phyloP scores from a whole-genome alignment of 1,140 invertebrate species.

The Monomorium pharaonis region DNA sequence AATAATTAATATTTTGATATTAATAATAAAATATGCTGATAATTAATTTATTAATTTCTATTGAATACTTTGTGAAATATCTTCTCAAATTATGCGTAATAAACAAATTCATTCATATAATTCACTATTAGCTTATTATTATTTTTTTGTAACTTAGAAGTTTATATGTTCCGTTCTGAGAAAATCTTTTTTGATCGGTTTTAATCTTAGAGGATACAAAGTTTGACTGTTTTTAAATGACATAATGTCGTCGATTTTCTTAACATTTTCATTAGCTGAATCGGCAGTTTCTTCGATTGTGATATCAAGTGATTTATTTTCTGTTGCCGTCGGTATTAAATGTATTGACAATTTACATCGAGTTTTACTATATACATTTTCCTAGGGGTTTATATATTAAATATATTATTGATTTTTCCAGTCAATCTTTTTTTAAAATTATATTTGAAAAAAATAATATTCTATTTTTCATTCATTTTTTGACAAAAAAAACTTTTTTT shows the following conservation, averaged over 20 bases:
- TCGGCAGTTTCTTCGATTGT: not conserved
- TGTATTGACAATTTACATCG: slow-evolving; percentile 90
- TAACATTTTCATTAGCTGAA: slow-evolving; percentile 6
- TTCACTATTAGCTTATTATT: not conserved
- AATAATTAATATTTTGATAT: too few relatives aligned
- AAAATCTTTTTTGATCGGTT: slow-evolving; percentile 87
- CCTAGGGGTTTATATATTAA: too few relatives aligned
- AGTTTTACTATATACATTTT: slow-evolving; percentile 79
- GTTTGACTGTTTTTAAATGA: slow-evolving; percentile 89
- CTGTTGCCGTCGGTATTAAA: slow-evolving; percentile 88
- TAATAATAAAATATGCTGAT: not conserved
- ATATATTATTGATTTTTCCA: slow-evolving; percentile 29
- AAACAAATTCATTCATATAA: not conserved
- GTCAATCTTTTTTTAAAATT: not conserved
- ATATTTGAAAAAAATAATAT: slow-evolving; percentile 59
- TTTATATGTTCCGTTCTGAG: slow-evolving; percentile 83
- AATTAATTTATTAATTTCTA: not conserved
- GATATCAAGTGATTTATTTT: slow-evolving; percentile 31
- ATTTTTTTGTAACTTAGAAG: slow-evolving; percentile 81
- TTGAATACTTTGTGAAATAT: not conserved
- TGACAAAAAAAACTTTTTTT: slow-evolving; percentile 42
- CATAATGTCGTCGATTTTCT: slow-evolving; percentile 87
- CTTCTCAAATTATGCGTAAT: not conserved
- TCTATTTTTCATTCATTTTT: slow-evolving; percentile 7
- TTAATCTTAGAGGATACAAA: slow-evolving; percentile 88